These are phyloP conservation scores for Nebria brevicollis DNA, from an alignment of 2,888 invertebrate species.

Conservation along the genomic window DNA sequence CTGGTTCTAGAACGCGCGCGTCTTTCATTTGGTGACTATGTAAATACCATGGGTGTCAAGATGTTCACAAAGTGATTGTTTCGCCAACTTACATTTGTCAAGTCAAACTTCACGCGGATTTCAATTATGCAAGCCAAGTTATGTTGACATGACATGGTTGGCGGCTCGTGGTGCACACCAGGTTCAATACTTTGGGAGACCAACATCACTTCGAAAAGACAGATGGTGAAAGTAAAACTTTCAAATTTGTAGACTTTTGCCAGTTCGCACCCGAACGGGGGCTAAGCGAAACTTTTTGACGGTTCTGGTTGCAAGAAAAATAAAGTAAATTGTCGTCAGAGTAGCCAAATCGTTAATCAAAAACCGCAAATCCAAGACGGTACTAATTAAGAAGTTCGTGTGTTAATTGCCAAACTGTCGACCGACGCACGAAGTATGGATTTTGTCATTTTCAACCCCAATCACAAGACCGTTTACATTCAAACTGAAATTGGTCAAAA, in stretches of 20 bases:
- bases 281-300: not conserved
- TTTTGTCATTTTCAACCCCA: not conserved
- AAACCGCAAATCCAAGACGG: conserved; percentile 42
- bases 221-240: conserved; percentile 45
- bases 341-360: conserved; percentile 45
- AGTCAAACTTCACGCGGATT: conserved; percentile 39
- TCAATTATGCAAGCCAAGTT: conserved; percentile 45
- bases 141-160: conserved; percentile 42
- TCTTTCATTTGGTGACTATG: conserved; percentile 42
- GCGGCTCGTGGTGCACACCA: conserved; percentile 3
- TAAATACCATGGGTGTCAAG: conserved; percentile 43
- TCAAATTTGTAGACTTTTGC: conserved; percentile 34
- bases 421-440: conserved; percentile 2
- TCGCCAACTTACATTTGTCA: conserved; percentile 45
- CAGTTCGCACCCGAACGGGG: not conserved
- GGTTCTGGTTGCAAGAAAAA: not conserved
- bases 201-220: conserved; percentile 22
- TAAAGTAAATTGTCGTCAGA: not conserved
- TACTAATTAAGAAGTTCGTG: conserved; percentile 38
- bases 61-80: conserved; percentile 45
- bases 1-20: conserved; percentile 12
- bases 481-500: not conserved
- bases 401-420: conserved; percentile 34
- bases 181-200: conserved; percentile 26
- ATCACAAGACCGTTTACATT: not conserved